A percentile compares a stretch with the other conserved stretches of the same genome.
These are phyloP conservation scores for Epinotia brunnichana DNA, from an alignment of 2,888 invertebrate species.

Conservation along the genomic window DNA sequence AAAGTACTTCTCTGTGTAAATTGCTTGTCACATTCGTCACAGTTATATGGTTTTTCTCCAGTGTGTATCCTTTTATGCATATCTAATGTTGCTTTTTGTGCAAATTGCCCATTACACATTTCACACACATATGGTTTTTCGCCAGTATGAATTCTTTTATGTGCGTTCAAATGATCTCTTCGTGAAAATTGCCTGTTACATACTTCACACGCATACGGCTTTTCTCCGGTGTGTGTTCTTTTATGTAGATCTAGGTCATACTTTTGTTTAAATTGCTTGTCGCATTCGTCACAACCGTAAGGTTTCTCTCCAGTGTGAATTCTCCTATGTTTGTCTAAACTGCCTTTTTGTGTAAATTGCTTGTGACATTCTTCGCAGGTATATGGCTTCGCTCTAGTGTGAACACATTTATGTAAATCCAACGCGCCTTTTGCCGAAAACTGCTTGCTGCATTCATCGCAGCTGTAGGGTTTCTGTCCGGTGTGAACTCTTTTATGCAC, in stretches of 20 bases:
- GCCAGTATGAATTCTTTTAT: not conserved
- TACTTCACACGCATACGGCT: not conserved
- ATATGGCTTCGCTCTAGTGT: not conserved
- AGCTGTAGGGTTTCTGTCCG: not conserved
- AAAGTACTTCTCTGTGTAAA: not conserved
- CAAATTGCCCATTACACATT: not conserved
- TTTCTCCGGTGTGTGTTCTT: slow-evolving; percentile 5
- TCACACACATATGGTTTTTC: not conserved
- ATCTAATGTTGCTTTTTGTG: not conserved
- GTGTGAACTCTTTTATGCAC: not conserved
- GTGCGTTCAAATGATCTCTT: not conserved
- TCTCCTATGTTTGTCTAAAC: slow-evolving; percentile 1
- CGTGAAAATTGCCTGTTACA: slow-evolving; percentile 9
- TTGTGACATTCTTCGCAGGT: not conserved
- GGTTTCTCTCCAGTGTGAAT: slow-evolving; percentile 5
- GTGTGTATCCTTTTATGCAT: not conserved
- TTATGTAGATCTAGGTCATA: not conserved
- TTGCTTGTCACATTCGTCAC: not conserved
- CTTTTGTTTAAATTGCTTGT: not conserved
- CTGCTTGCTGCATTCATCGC: not conserved
- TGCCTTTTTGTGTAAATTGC: slow-evolving; percentile 5
- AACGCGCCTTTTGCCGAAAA: not conserved
- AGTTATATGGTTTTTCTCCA: slow-evolving; percentile 9
- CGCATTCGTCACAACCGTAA: not conserved
- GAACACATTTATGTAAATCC: slow-evolving; percentile 1